Evolutionary conservation across 2,888 invertebrate genomes (phyloP), one percentile per base, ranked within the genome.

Genomic region (Lysandra coridon): DNA sequence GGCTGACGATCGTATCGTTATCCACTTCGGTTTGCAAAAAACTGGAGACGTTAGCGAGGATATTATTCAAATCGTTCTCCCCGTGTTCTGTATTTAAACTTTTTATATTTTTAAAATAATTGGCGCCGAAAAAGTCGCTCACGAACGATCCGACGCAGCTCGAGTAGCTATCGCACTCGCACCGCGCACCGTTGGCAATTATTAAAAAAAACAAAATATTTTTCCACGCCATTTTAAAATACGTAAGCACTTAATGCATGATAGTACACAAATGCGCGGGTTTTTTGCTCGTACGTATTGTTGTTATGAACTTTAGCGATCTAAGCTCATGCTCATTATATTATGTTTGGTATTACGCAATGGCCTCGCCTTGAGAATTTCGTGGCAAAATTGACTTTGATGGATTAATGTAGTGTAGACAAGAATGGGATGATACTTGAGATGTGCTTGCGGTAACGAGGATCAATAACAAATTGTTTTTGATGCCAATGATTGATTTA

Each of bases 341-440:
- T 44, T 73, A 80, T 44, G 73, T 80, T 37, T 77, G 33, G 79
- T 75, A 23, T 84, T 82, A 79, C 79, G 81, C 79, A 84, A 82
- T 81, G 81, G 82, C 82, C 83, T 88, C 83, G 86, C 90, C 90
- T 91, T 91, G 90, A 84, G 85, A 86, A 81, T 84, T 86, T 88
- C 87, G 87, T 88, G 88, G 85, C 85, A 86, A 83, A 81, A 81
- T 83, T 86, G 91, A 91, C 90, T 90, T 91, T 91, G 91, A 84
- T 85, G 82, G 82, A 84, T 85, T 82, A 82, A 80, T 81, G 77
- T 80, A 81, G 79, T 81, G 77, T 80, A 81, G 79, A 83, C 83
- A 82, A 82, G 57, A 57, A 88, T 83, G 81, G 81, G 82, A 82
- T 84, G 83, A 85, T 87, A 84, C 83, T 85, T 82, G 78, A 81